Evolutionary conservation across 1,140 invertebrate genomes (phyloP).

Genomic region (Trichonephila clavipes): DNA sequence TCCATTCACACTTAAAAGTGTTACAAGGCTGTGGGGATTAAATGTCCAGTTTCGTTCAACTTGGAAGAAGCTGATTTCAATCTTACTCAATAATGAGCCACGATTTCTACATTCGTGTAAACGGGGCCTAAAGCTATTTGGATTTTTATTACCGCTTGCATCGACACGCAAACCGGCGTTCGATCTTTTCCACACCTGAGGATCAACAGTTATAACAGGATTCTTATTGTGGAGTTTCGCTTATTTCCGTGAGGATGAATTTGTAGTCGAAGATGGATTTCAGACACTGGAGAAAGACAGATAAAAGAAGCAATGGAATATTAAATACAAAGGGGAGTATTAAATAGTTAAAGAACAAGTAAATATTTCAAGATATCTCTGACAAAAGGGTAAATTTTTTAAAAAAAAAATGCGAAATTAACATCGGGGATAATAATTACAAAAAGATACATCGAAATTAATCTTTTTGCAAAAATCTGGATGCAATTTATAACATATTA

Average conservation of each 20-base stretch:
- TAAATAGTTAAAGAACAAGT: no score
- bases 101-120: slow-evolving; percentile 15
- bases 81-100: not conserved
- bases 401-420: no score
- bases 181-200: slow-evolving; percentile 42
- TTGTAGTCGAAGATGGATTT: not conserved
- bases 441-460: no score
- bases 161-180: slow-evolving; percentile 37
- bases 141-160: slow-evolving; percentile 15
- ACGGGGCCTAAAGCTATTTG: not conserved
- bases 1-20: slow-evolving; percentile 21
- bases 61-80: not conserved
- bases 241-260: not conserved
- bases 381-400: no score
- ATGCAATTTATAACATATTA: no score
- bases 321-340: no score
- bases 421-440: no score
- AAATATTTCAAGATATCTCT: no score
- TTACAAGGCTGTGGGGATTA: not conserved
- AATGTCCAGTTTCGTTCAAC: slow-evolving; percentile 20
- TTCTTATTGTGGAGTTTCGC: not conserved
- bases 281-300: no score
- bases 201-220: slow-evolving; percentile 7
- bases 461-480: no score
- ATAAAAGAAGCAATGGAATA: no score